These are phyloP conservation scores for Mimachlamys varia DNA, from an alignment of 2,888 invertebrate species.

Conservation along the genomic window DNA sequence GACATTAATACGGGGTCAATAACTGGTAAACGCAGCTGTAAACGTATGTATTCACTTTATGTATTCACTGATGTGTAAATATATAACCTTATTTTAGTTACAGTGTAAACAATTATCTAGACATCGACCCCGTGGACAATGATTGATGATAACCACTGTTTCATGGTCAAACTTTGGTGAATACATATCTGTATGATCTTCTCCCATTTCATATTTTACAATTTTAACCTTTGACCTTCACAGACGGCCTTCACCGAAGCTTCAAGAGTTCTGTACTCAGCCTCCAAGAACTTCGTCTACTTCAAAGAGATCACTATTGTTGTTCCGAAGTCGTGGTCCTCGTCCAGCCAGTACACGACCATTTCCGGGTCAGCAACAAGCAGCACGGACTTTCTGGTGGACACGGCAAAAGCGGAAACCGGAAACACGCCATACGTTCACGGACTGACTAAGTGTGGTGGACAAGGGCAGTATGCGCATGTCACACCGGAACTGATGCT, in stretches of 20 bases:
- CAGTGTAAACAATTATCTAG: background rate
- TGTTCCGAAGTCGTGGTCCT: constrained; percentile 85
- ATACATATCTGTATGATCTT: no score
- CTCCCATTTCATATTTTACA: no score
- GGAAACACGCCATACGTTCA: constrained; percentile 66
- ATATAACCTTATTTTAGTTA: no score
- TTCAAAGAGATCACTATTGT: constrained; percentile 85
- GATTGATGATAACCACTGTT: background rate
- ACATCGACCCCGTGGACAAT: background rate
- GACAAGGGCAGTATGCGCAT: constrained; percentile 65
- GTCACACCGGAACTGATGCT: constrained; percentile 66
- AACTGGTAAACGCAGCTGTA: no score
- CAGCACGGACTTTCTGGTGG: constrained; percentile 83
- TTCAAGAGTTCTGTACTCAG: constrained; percentile 84
- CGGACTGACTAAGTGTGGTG: constrained; percentile 64
- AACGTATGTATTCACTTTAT: background rate
- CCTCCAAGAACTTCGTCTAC: constrained; percentile 82
- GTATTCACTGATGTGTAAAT: background rate
- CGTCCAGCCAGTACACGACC: constrained; percentile 47
- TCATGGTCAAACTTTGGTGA: background rate
- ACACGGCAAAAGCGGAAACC: constrained; percentile 81
- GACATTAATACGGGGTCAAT: background rate
- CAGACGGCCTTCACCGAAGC: constrained; percentile 84
- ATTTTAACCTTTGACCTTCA: constrained; percentile 36
- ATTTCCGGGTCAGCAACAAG: constrained; percentile 63